Evolutionary conservation across 2,113 vertebrate genomes (phyloP).

Genomic region (Apistogramma diplotaenia): DNA sequence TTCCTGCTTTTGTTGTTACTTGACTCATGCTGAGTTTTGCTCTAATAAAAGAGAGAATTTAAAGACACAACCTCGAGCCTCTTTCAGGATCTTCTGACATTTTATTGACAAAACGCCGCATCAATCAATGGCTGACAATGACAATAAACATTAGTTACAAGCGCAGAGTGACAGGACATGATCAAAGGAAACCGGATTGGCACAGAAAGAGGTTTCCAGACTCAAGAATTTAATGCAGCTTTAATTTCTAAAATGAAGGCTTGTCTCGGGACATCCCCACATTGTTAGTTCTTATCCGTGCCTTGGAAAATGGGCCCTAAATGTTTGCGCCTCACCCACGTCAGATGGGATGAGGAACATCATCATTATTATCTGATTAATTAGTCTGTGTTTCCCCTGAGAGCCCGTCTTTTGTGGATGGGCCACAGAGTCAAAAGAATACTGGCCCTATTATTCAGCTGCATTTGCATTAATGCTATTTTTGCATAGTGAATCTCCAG

Average conservation of each 20-base stretch:
- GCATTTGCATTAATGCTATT: slow-evolving; percentile 73
- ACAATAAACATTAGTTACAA: neutral
- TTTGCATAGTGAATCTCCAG: slow-evolving; percentile 47
- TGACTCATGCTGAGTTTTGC: neutral
- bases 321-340: slow-evolving; percentile 42
- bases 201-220: neutral
- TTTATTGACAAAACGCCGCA: neutral
- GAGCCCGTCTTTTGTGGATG: slow-evolving; percentile 57
- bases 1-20: neutral
- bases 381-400: slow-evolving; percentile 71
- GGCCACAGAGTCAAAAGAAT: slow-evolving; percentile 71
- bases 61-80: neutral
- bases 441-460: slow-evolving; percentile 63
- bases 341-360: slow-evolving; percentile 62
- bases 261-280: slow-evolving; percentile 31
- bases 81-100: neutral
- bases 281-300: slow-evolving; percentile 3
- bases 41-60: neutral
- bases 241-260: slow-evolving; percentile 6
- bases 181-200: neutral
- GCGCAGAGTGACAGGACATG: neutral
- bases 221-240: neutral
- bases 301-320: slow-evolving; percentile 32
- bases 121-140: neutral
- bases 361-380: slow-evolving; percentile 78